Evolutionary conservation across 2,797 vertebrate species (phyloP), one percentile per base, ranked within the genome.

Genomic region (Malacoctenus gilli): DNA sequence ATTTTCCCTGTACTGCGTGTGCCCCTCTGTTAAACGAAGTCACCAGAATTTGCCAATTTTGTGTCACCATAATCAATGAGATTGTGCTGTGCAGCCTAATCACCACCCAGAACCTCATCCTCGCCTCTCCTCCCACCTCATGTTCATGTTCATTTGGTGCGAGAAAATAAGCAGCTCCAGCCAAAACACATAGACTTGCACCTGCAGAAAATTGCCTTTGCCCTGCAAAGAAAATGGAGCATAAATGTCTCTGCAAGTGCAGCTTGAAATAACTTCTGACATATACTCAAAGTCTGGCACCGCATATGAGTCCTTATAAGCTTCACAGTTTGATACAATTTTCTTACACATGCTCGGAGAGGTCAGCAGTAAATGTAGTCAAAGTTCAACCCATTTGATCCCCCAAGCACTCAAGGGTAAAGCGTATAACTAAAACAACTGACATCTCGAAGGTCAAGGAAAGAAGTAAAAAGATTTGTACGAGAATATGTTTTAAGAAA

Each of bases 271-370:
- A 12, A 5, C 7, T 32, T 37, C 4, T 23, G 3, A 44, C 12
- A 19, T 31, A 40, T 4, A 18, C 11, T 11, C 4, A 15, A 11
- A 63, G 21, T 39, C 13, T 50, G 16, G 18, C 4, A 20, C 13
- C 40, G 9, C 15, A 28, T 8, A 47, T 28, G 25, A 28, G 13
- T 8, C n/a, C 31, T 12, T 21, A 1, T 25, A 13, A 42, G 20
- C 14, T 31, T 53, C 6, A 44, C 13, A 0, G 31, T 43, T 50
- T 44, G 34, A 30, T 52, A 35, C 34, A 23, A 10, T 50, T 43
- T 31, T 28, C 44, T 38, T 66, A 21, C 5, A 41, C 38, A 38
- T 54, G 22, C 28, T 61, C 41, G 53, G 31, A 53, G 16, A 39
- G 23, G 48, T 46, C 20, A 68, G 42, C 18, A 15, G 37, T 2